Evolutionary conservation across 2,797 vertebrate genomes (phyloP).

Genomic region (Sternarchorhynchus goeldii): DNA sequence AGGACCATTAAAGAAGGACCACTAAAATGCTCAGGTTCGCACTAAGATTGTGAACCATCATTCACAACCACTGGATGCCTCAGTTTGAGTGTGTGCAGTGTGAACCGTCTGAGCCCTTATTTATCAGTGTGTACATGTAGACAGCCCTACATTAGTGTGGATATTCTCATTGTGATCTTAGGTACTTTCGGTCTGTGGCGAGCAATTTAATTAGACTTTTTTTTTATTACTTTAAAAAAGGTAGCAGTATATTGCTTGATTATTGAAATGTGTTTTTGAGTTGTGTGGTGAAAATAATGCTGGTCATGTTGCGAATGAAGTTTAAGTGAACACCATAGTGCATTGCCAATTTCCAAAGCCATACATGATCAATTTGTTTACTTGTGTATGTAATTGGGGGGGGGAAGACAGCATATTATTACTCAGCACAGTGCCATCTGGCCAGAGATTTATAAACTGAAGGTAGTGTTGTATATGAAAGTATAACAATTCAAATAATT

Average conservation of each 20-base stretch:
- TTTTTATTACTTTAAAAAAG: conserved; percentile 7
- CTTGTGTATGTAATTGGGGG: not conserved
- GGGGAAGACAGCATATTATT: conserved; percentile 9
- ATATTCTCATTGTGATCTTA: not conserved
- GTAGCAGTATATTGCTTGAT: no score
- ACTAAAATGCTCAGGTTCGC: not conserved
- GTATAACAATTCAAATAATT: conserved; percentile 17
- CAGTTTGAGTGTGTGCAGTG: not conserved
- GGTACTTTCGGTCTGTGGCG: not conserved
- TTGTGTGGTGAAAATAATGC: not conserved
- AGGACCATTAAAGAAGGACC: no score
- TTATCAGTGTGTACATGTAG: not conserved
- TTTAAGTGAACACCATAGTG: not conserved
- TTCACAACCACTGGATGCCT: not conserved
- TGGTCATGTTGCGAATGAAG: conserved; percentile 17
- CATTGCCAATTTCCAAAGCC: conserved; percentile 25
- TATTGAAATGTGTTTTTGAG: conserved; percentile 26
- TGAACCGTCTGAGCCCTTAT: not conserved
- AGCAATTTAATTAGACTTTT: conserved; percentile 9
- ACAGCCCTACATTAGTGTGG: no score
- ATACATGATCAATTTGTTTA: not conserved
- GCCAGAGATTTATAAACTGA: conserved; percentile 16
- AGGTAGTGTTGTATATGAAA: not conserved
- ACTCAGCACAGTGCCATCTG: not conserved
- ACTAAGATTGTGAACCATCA: not conserved